Percentiles rank a stretch among this genome's conserved stretches.
Conservation (phyloP, 1,140 invertebrate species). For the Cydia fagiglandana region DNA sequence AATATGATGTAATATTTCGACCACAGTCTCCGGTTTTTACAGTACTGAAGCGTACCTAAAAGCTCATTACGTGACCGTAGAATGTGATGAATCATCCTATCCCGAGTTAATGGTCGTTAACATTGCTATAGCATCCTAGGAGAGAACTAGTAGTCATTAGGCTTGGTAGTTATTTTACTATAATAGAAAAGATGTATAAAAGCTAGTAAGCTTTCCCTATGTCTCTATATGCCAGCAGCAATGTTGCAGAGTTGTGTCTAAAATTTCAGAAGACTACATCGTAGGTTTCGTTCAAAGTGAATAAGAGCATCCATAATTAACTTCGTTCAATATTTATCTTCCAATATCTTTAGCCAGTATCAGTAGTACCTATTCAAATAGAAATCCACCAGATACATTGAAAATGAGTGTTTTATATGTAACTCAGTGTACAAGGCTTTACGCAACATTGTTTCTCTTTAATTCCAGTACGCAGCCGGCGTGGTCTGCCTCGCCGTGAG, state of each 20-base stretch:
- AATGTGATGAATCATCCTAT: not conserved
- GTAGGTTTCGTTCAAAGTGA: too few species aligned
- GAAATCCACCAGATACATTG: too few species aligned
- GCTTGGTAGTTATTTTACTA: not conserved
- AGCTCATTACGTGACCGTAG: not conserved
- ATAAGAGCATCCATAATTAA: too few species aligned
- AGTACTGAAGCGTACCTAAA: not conserved
- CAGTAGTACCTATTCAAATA: too few species aligned
- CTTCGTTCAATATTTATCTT: too few species aligned
- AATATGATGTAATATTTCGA: not conserved
- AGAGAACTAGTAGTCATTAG: not conserved
- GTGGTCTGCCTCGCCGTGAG: constrained; percentile 60
- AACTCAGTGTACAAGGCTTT: not conserved
- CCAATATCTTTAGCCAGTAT: too few species aligned
- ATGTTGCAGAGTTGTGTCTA: too few species aligned
- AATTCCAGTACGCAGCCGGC: constrained; percentile 56
- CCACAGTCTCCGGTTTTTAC: not conserved
- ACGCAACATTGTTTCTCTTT: not conserved
- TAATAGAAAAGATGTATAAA: too few species aligned
- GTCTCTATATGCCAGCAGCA: too few species aligned
- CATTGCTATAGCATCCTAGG: not conserved
- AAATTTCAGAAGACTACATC: too few species aligned
- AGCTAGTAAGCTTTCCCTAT: too few species aligned
- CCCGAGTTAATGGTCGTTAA: not conserved
- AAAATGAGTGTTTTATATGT: too few species aligned